phyloP scores from a whole-genome alignment of 23 tunicate genomes.

The Aplidium turbinatum region DNA sequence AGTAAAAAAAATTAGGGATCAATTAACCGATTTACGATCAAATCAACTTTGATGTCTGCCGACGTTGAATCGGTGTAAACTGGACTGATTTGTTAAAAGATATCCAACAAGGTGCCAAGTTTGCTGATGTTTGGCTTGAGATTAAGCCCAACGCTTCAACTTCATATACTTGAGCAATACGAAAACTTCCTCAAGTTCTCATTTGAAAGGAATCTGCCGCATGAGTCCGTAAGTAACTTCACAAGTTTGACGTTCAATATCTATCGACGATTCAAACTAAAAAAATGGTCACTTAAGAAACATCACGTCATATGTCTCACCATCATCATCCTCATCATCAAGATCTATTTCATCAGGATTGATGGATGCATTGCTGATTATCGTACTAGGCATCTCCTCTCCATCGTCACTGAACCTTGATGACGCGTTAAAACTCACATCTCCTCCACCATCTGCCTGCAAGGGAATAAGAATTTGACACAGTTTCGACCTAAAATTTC shows the following conservation, averaged over 20 bases:
- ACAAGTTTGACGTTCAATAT: not conserved
- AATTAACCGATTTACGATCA: not conserved
- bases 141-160: no score
- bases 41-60: no score
- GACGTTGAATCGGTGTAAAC: no score
- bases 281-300: not conserved
- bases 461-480: no score
- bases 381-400: constrained; percentile 38
- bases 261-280: not conserved
- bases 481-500: no score
- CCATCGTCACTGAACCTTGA: constrained; percentile 41
- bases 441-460: constrained; percentile 33
- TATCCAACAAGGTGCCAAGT: no score
- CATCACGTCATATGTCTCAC: constrained; percentile 13
- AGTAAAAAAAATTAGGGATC: not conserved
- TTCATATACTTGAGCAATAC: no score
- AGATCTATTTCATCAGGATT: constrained; percentile 93
- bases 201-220: no score
- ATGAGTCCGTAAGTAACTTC: no score
- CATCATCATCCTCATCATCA: constrained; percentile 62
- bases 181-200: no score
- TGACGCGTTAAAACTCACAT: constrained; percentile 45
- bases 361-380: constrained; percentile 57
- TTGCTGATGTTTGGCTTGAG: no score
- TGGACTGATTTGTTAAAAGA: no score